Evolutionary conservation across 2,888 invertebrate genomes (phyloP), one percentile per base, ranked within the genome.

Genomic region (Chrysolina oricalcia): DNA sequence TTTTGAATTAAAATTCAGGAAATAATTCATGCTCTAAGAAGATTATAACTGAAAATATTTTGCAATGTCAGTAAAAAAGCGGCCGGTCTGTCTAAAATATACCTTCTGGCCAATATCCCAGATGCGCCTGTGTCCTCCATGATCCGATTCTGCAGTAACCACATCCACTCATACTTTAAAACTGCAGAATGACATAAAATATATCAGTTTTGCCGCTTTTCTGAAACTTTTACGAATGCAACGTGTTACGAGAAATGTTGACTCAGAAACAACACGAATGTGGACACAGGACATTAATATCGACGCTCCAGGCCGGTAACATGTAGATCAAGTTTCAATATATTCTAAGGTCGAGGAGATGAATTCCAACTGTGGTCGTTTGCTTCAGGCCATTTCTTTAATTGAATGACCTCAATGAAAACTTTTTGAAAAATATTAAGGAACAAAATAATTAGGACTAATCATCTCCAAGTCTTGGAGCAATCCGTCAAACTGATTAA

Each of bases 201-300:
- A 50, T 50, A 50, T 50, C 19, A 9, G 50, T 50, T 50, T 50
- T 10, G 9, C 50, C 50, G 50, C 50, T 50, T 19, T 50, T 50
- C n/a, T n/a, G 8, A 17, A n/a, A n/a, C 19, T 50, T 19, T 19
- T 17, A 50, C 50, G 50, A n/a, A 50, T 50, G 19, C 50, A 50
- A 50, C 50, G 17, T 50, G 50, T 10, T 50, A 50, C 50, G 17
- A 50, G 50, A 50, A 50, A 50, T 50, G 50, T 50, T 50, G 50
- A 50, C 50, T 50, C 50, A n/a, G 50, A 19, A 50, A 17, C 50
- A 50, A 50, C 50, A 50, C 50, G 50, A 10, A 2, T 50, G 50
- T 50, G 50, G 50, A 50, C 50, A 50, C 19, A 19, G 19, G 19
- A 50, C 50, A 19, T 50, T n/a, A 50, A 50, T 50, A 50, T 19